Conservation (phyloP, 1,140 invertebrate genomes). For the Coboldia fuscipes region DNA sequence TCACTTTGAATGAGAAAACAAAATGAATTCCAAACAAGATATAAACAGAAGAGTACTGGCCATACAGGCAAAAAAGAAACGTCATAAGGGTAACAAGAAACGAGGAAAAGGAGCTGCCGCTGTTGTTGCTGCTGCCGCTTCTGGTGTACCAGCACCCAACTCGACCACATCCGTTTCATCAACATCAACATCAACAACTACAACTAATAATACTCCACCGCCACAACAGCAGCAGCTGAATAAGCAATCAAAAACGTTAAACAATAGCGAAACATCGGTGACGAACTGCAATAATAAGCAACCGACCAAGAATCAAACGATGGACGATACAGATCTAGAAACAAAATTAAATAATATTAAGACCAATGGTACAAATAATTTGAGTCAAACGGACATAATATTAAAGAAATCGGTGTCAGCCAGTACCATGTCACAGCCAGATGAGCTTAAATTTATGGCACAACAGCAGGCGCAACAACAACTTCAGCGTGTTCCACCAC, state of each 20-base stretch:
- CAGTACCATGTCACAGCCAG: too few relatives aligned
- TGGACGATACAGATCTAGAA: too few relatives aligned
- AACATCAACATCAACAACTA: not conserved
- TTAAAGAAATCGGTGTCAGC: too few relatives aligned
- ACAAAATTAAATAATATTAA: too few relatives aligned
- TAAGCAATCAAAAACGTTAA: not conserved
- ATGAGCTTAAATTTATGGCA: not conserved
- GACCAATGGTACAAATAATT: too few relatives aligned
- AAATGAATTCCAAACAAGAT: constrained; percentile 67
- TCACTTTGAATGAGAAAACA: too few relatives aligned
- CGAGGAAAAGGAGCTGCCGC: constrained; percentile 17
- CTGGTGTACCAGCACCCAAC: not conserved
- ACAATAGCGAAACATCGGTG: too few relatives aligned
- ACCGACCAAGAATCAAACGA: too few relatives aligned
- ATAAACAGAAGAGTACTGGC: constrained; percentile 68
- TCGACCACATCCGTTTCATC: not conserved
- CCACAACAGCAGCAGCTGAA: not conserved
- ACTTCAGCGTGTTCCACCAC: constrained; percentile 4
- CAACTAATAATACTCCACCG: too few relatives aligned
- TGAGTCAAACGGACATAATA: too few relatives aligned
- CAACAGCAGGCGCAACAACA: not conserved
- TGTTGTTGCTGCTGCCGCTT: constrained; percentile 2
- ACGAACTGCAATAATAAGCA: too few relatives aligned
- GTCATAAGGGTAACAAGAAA: constrained; percentile 65
- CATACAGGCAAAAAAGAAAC: constrained; percentile 74